A percentile compares a stretch with the other conserved stretches of the same genome.
Evolutionary conservation across 2,888 invertebrate genomes (phyloP).

Genomic region (Galerucella calmariensis): DNA sequence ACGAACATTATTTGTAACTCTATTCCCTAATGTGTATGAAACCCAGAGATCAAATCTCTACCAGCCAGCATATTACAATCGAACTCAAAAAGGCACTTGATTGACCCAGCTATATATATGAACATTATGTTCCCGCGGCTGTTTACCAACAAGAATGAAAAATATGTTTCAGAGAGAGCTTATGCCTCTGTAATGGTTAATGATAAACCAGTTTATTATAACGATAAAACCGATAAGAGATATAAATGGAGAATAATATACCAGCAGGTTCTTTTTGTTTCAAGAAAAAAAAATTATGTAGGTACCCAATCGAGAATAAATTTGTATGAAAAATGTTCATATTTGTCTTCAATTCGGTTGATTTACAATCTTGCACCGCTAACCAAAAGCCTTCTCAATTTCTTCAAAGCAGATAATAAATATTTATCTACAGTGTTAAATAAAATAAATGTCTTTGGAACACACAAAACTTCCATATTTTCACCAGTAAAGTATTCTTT

Average conservation of each 20-base stretch:
- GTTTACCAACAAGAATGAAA: slow-evolving; percentile 21
- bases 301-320: too few relatives aligned
- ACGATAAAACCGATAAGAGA: slow-evolving; percentile 8
- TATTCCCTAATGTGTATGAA: slow-evolving; percentile 5
- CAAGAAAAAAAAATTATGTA: neutral
- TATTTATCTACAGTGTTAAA: too few relatives aligned
- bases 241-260: slow-evolving; percentile 11
- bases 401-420: too few relatives aligned
- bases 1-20: neutral
- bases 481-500: too few relatives aligned
- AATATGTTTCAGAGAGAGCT: slow-evolving; percentile 18
- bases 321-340: too few relatives aligned
- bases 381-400: too few relatives aligned
- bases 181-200: slow-evolving; percentile 24
- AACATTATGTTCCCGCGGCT: slow-evolving; percentile 17
- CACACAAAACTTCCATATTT: too few relatives aligned
- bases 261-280: slow-evolving; percentile 4
- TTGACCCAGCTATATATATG: slow-evolving; percentile 19
- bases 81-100: slow-evolving; percentile 15
- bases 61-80: neutral
- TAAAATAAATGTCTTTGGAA: too few relatives aligned
- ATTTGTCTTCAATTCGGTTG: too few relatives aligned
- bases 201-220: slow-evolving; percentile 24
- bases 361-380: too few relatives aligned
- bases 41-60: neutral